Evolutionary conservation across 2,888 invertebrate genomes (phyloP).

Genomic region (Pegoplata infirma): DNA sequence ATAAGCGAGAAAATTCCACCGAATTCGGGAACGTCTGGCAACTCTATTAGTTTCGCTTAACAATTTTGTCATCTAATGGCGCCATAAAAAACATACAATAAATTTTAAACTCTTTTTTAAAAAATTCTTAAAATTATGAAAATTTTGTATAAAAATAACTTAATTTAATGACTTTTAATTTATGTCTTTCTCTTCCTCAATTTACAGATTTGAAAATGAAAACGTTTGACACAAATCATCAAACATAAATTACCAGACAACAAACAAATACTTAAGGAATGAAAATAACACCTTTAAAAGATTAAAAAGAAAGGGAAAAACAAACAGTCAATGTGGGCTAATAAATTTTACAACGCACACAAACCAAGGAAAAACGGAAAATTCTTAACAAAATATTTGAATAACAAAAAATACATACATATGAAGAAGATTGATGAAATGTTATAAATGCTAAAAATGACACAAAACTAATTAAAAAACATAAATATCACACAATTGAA

Average conservation of each 20-base stretch:
- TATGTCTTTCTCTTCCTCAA: neutral
- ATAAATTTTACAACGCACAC: slow-evolving; percentile 14
- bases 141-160: neutral
- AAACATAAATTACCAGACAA: slow-evolving; percentile 31
- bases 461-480: slow-evolving; percentile 34
- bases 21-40: too few relatives aligned
- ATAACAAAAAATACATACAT: too few relatives aligned
- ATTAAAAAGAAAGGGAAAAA: neutral
- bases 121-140: neutral
- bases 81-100: too few relatives aligned
- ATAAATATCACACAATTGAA: slow-evolving; percentile 26
- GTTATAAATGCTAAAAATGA: slow-evolving; percentile 42
- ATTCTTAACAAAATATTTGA: neutral
- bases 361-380: too few relatives aligned
- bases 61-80: too few relatives aligned
- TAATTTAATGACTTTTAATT: too few relatives aligned
- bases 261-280: neutral
- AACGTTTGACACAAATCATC: slow-evolving; percentile 24
- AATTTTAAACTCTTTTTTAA: neutral
- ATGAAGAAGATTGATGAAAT: slow-evolving; percentile 41
- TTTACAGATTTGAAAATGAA: slow-evolving; percentile 57
- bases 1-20: too few relatives aligned
- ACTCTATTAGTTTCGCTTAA: too few relatives aligned
- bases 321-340: slow-evolving; percentile 14
- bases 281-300: slow-evolving; percentile 7